A percentile compares a stretch with the other conserved stretches of the same genome.
These are phyloP conservation scores for Plecotus auritus DNA, from an alignment of 2,113 vertebrate species.

Conservation along the genomic window DNA sequence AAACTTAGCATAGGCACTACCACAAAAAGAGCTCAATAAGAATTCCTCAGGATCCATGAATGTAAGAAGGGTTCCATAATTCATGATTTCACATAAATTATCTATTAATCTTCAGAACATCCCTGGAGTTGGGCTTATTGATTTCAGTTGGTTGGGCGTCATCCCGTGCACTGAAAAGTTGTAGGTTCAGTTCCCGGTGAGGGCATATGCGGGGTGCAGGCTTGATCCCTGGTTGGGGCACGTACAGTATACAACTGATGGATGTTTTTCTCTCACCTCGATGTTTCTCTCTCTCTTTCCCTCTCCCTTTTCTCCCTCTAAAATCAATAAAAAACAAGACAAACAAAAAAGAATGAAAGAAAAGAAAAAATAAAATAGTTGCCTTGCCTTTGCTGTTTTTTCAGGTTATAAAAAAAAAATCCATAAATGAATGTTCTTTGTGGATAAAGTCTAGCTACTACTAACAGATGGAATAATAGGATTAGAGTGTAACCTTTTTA, in stretches of 20 bases:
- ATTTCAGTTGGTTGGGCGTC: background rate
- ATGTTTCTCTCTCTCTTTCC: background rate
- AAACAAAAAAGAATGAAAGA: background rate
- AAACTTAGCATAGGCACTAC: background rate
- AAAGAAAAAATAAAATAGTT: background rate
- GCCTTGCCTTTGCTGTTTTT: background rate
- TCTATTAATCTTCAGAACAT: background rate
- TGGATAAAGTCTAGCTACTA: background rate
- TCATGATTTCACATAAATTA: background rate
- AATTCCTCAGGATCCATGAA: background rate
- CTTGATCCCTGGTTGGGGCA: background rate
- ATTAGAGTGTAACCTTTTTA: background rate
- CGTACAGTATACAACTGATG: background rate
- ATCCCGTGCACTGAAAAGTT: background rate
- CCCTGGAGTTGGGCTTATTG: background rate
- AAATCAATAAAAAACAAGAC: background rate
- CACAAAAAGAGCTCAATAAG: background rate
- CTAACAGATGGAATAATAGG: background rate
- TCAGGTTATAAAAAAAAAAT: background rate
- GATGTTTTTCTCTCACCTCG: background rate
- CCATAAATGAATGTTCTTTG: background rate
- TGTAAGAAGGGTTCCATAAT: background rate
- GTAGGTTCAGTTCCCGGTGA: background rate
- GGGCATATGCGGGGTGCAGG: background rate
- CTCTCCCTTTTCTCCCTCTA: background rate